Evolutionary conservation across 2,797 vertebrate genomes (phyloP).

Genomic region (Amazona ochrocephala): DNA sequence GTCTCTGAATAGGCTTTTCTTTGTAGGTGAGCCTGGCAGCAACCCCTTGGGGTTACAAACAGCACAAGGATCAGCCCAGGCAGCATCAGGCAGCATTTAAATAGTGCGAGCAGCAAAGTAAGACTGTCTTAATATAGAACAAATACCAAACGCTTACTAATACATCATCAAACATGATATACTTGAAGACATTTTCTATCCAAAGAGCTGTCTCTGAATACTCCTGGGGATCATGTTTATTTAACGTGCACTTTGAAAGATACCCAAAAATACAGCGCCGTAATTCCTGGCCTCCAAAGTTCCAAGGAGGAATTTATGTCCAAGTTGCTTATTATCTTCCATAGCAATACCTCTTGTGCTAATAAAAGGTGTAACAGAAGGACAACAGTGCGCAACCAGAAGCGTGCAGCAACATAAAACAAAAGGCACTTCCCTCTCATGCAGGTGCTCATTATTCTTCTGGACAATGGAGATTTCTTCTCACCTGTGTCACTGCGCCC

Average conservation of each 20-base stretch:
- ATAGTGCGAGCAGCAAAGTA: not conserved
- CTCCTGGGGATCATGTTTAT: not conserved
- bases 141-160: not conserved
- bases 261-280: not conserved
- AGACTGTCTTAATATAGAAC: not conserved
- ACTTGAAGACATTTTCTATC: not conserved
- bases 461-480: constrained; percentile 7
- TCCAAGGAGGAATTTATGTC: constrained; percentile 52
- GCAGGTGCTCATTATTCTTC: not conserved
- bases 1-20: not conserved
- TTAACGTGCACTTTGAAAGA: not conserved
- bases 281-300: constrained; percentile 22
- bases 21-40: not conserved
- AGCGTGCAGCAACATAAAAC: not conserved
- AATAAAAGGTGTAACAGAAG: not conserved
- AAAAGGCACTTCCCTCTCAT: not conserved
- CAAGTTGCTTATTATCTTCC: constrained; percentile 28
- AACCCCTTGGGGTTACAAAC: not conserved
- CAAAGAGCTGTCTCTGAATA: not conserved
- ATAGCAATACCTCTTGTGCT: not conserved
- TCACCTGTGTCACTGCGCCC: not conserved
- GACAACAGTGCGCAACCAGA: not conserved
- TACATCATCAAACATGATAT: not conserved
- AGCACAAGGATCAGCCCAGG: not conserved
- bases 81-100: not conserved